Evolutionary conservation across 2,113 vertebrate species (phyloP), one percentile per base, ranked within the genome.

Genomic region (Mirounga angustirostris): DNA sequence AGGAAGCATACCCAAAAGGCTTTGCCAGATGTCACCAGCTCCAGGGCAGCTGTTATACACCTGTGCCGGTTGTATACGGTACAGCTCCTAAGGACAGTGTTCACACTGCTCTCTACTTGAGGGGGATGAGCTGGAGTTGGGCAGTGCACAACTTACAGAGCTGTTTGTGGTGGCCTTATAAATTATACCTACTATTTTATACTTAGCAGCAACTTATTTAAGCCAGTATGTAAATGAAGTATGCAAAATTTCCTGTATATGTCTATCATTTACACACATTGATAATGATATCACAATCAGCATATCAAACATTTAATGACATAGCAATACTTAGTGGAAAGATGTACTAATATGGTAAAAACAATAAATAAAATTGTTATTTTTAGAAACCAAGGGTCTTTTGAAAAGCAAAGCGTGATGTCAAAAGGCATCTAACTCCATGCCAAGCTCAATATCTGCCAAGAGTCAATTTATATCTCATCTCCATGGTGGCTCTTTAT

Each of bases 351-450:
- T 71, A 91, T 52, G 67, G 50, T 40, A 96, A 91, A 91, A 86
- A 50, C 33, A 87, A 76, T 52, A 73, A 76, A 61, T 63, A 36
- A 80, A 54, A 71, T 89, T 10, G 63, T 95, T 91, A 94, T 58
- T 86, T 97, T 94, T 94, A 83, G 91, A 85, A 80, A 92, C n/a
- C 11, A 89, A 52, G 33, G 85, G 83, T 86, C 79, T 86, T 94
- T 78, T 65, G 26, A 89, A 96, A 89, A 87, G 71, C n/a, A 0
- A 85, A 94, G 26, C 36, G 24, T 84, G 50, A 40, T 92, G 83
- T 65, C 87, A 84, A 63, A 81, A 89, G 58, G 7, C 67, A 67
- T 79, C 36, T 43, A 69, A 84, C 2, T 92, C 56, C 56, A 81
- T 58, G 87, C 58, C 83, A 96, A 94, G 63, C 21, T 89, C 30